phyloP scores from a whole-genome alignment of 2,797 vertebrate species.

The Rhinatrema bivittatum region DNA sequence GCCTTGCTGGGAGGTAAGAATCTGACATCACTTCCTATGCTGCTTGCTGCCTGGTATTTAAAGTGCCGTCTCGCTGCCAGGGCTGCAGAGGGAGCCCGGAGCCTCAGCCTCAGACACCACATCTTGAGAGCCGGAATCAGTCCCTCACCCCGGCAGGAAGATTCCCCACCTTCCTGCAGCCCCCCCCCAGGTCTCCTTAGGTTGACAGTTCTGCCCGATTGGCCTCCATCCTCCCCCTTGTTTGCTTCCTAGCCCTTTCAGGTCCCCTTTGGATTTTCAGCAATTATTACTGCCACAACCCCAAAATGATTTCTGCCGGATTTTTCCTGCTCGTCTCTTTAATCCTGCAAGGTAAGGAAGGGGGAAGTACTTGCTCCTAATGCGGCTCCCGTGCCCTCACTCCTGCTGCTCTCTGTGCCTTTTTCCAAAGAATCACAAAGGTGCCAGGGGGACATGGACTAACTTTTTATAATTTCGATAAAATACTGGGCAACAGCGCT shows the following conservation, averaged over 20 bases:
- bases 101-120: neutral
- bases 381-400: no score
- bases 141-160: neutral
- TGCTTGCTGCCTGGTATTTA: slow-evolving; percentile 13
- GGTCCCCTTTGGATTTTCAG: neutral
- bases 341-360: slow-evolving; percentile 9
- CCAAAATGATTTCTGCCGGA: neutral
- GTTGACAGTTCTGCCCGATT: neutral
- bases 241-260: neutral
- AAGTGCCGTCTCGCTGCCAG: neutral
- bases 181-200: neutral
- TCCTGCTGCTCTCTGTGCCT: no score
- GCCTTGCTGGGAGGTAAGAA: no score
- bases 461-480: no score
- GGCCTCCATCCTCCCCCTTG: neutral
- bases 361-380: no score
- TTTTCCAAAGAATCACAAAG: no score
- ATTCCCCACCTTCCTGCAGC: neutral
- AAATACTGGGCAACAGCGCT: no score
- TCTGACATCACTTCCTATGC: slow-evolving; percentile 12
- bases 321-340: neutral
- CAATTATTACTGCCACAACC: neutral
- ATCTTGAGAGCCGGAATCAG: fast-evolving
- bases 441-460: no score
- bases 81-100: neutral